These are phyloP conservation scores for Gambusia affinis DNA, from an alignment of 2,113 vertebrate species.

Conservation along the genomic window DNA sequence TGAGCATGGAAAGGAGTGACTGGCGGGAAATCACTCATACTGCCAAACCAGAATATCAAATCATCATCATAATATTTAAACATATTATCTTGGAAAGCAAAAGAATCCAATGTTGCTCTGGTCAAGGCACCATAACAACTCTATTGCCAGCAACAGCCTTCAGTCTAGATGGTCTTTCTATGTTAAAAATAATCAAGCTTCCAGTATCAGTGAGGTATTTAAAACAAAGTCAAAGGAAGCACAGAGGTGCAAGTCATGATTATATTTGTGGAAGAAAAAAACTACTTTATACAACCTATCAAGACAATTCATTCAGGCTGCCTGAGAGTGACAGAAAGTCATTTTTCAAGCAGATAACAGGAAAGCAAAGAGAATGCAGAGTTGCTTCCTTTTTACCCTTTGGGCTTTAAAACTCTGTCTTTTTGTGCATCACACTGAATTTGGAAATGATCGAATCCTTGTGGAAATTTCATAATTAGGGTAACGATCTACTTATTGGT, in stretches of 20 bases:
- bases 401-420: not conserved
- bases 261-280: not conserved
- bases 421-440: not conserved
- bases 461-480: not conserved
- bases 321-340: not conserved
- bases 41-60: constrained; percentile 39
- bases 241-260: not conserved
- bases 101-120: not conserved
- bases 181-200: not conserved
- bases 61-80: not conserved
- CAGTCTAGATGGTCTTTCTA: not conserved
- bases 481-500: not conserved
- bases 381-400: not conserved
- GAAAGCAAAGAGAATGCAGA: not conserved
- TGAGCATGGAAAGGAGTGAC: constrained; percentile 38
- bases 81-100: not conserved
- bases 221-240: not conserved
- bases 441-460: not conserved
- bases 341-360: not conserved
- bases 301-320: too few relatives aligned
- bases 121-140: not conserved
- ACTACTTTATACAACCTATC: not conserved
- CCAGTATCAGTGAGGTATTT: not conserved
- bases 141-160: not conserved
- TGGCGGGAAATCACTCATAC: constrained; percentile 19